Evolutionary conservation across 2,888 invertebrate genomes (phyloP), one percentile per base, ranked within the genome.

Genomic region (Fragum fragum): DNA sequence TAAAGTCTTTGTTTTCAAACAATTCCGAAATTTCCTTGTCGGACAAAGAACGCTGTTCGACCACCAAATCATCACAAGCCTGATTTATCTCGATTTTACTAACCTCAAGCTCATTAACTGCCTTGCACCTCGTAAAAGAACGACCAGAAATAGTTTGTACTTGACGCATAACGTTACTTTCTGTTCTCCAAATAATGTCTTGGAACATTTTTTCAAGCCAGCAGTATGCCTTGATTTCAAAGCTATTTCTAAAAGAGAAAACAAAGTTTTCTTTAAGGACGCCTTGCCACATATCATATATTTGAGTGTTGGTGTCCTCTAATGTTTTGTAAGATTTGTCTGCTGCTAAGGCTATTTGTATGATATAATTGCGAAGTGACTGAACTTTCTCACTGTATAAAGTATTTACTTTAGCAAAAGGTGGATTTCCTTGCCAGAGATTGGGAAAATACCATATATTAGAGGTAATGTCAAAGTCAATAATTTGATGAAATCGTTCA

Each of bases 151-250:
- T 21, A 7, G 5, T 21, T 52, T 52, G 52, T 7, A 52, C 3
- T 21, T 52, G 3, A 3, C 16, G 2, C 6, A 52, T 7, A 36
- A 52, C 52, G 52, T 5, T 3, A 52, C 52, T 16, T 52, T 52
- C 52, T 52, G 52, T 16, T 7, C 59, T n/a, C 74, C 74, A 78
- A 9, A 36, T 1, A 1, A 74, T 7, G n/a, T 26, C 5, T 32
- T 66, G 6, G 36, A 61, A 47, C 36, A 32, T n/a, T 21, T 14
- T 42, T 66, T 81, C 81, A 7, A 81, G 36, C 26, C 36, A 29
- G 11, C 52, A 68, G 39, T 74, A 78, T 14, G 76, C 83, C 68
- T 70, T 79, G 0, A 76, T 39, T 75, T 83, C 83, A 6, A 80
- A 47, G 7, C 68, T 71, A 32, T 80, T 83, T 69, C 55, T 63